A percentile compares a stretch with the other conserved stretches of the same genome.
These are phyloP conservation scores for Tetraodon nigroviridis DNA, from an alignment of 2,113 vertebrate genomes.

Conservation along the genomic window DNA sequence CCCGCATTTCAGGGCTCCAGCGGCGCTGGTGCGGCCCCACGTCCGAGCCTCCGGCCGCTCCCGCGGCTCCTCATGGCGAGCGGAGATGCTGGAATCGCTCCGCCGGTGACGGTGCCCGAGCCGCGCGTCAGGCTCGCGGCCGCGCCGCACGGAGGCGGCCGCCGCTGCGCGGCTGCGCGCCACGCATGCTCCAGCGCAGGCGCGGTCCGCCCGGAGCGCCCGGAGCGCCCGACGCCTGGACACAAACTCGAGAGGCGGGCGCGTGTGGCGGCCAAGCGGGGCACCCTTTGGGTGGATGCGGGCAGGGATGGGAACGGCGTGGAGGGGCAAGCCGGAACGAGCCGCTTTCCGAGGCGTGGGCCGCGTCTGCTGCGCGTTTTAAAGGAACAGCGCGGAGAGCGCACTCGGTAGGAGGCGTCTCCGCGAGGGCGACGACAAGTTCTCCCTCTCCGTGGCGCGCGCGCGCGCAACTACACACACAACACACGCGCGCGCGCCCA, in stretches of 20 bases:
- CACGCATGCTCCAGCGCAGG: background rate
- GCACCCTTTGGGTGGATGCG: constrained; percentile 70
- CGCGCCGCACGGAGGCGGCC: constrained; percentile 10
- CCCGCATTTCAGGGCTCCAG: constrained; percentile 38
- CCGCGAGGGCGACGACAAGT: constrained; percentile 50
- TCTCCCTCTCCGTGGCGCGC: background rate
- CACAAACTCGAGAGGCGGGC: background rate
- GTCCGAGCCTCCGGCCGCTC: constrained; percentile 39
- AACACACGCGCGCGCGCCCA: background rate
- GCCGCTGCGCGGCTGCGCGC: constrained; percentile 18
- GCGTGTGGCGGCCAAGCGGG: constrained; percentile 5
- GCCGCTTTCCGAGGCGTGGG: constrained; percentile 83
- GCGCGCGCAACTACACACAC: background rate
- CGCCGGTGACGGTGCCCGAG: constrained; percentile 57
- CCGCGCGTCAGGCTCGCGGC: constrained; percentile 34
- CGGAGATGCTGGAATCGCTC: constrained; percentile 63
- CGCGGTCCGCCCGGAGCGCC: background rate
- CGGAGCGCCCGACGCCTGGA: background rate
- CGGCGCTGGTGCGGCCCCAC: constrained; percentile 30
- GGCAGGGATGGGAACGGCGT: constrained; percentile 74
- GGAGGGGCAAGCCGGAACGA: constrained; percentile 79
- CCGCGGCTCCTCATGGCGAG: constrained; percentile 40
- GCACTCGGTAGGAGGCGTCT: constrained; percentile 27
- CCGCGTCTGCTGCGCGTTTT: constrained; percentile 53
- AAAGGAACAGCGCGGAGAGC: constrained; percentile 67